Conservation (phyloP, 2,888 invertebrate genomes). For the Acleris literana region DNA sequence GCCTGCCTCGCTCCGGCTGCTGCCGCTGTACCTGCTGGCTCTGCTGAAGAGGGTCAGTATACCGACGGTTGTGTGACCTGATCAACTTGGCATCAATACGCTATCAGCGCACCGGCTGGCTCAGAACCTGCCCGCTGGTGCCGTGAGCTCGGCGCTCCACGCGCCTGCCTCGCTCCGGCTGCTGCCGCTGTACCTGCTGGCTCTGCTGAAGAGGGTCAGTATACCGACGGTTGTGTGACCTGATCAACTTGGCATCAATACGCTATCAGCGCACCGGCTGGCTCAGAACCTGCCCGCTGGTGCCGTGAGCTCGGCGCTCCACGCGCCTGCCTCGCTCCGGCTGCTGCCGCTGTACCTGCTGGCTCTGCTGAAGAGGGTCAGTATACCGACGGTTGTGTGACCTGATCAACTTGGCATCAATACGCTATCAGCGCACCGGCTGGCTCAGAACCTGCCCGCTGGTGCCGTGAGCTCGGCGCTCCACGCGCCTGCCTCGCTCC, state of each 20-base stretch:
- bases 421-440: conserved; percentile 79
- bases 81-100: conserved; percentile 97
- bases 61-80: conserved; percentile 63
- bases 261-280: conserved; percentile 76
- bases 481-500: conserved; percentile 89
- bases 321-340: conserved; percentile 90
- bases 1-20: conserved; percentile 89
- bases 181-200: conserved; percentile 94
- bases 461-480: conserved; percentile 81
- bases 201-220: conserved; percentile 93
- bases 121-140: conserved; percentile 84
- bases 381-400: conserved; percentile 46
- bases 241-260: conserved; percentile 98
- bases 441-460: conserved; percentile 85
- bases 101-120: conserved; percentile 70
- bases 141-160: conserved; percentile 82
- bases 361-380: conserved; percentile 93
- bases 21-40: conserved; percentile 95
- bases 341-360: conserved; percentile 94
- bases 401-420: conserved; percentile 97
- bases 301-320: conserved; percentile 78
- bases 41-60: conserved; percentile 91
- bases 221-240: conserved; percentile 43
- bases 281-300: conserved; percentile 85
- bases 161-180: conserved; percentile 91